Base-by-base conservation (phyloP, 2,888 invertebrate species). In the Coleophora deauratella region DNA sequence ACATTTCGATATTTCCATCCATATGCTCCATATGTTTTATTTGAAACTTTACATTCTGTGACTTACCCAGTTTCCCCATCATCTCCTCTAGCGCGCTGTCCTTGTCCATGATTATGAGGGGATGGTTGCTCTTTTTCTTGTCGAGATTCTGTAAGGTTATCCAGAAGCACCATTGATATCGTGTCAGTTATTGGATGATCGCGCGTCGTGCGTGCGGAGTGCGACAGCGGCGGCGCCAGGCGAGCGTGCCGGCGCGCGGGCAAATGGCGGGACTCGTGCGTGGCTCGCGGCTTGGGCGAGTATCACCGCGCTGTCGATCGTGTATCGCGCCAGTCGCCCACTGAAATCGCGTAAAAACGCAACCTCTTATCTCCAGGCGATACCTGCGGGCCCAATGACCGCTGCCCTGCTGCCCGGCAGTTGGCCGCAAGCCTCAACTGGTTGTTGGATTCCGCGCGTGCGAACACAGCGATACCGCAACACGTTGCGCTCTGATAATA, bases 41-140 rank as follows among this genome's bases (percentile, higher is more conserved):
- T 13, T 1, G 7, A 12, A 30, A 21, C 21, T 21, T 21, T 21
- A 21, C 21, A 21, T 6, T 21, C 6, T 1, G 32, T 13, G 36
- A 74, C 85, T 88, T 58, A 90, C 90, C 90, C 57, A 90, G 73
- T 66, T 89, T 89, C 57, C 88, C 88, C 90, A 90, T 90, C 66
- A 90, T 86, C 54, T 89, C 90, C 62, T 90, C 90, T 41, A 90
- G 63, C 27, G 89, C 89, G 59, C 81, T 86, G 74, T 90, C 90
- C 66, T 89, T 88, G 60, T 89, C 90, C 90, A 90, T 90, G 64
- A 38, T 72, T 52, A 0, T 15, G 35, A 3, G 44, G 39, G 34
- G 42, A 43, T 44, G 42, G 46, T 45, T 50, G 41, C 47, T 41
- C 43, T 52, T 48, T 47, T 47, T 56, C 38, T 50, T 52, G 45